phyloP scores from a whole-genome alignment of 1,140 invertebrate genomes.

The Drosophila tsacasi region DNA sequence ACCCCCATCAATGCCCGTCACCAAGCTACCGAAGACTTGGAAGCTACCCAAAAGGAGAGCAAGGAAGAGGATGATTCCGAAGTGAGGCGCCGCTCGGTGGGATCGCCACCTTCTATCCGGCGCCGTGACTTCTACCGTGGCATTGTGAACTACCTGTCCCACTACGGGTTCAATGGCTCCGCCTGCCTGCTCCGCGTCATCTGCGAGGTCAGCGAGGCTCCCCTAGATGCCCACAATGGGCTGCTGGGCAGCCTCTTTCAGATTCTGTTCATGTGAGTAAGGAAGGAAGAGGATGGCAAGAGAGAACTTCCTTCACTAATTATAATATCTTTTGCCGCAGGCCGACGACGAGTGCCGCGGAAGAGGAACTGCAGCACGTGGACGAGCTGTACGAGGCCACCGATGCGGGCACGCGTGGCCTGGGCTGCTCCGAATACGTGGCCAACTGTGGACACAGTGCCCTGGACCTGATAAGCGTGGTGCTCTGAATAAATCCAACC shows the following conservation, averaged over 20 bases:
- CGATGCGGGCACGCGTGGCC: slow-evolving; percentile 58
- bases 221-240: slow-evolving; percentile 85
- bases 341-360: slow-evolving; percentile 65
- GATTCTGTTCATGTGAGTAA: slow-evolving; percentile 86
- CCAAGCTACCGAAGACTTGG: slow-evolving; percentile 1
- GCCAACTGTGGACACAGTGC: slow-evolving; percentile 60
- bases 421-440: slow-evolving; percentile 65
- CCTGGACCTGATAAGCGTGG: slow-evolving; percentile 73
- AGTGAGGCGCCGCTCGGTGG: slow-evolving; percentile 37
- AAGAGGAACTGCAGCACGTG: slow-evolving; percentile 58
- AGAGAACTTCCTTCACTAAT: slow-evolving; percentile 38
- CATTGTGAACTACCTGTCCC: slow-evolving; percentile 68
- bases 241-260: slow-evolving; percentile 86
- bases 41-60: neutral
- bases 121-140: slow-evolving; percentile 72
- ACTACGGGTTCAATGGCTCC: slow-evolving; percentile 86
- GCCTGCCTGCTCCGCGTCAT: slow-evolving; percentile 86
- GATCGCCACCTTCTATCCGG: slow-evolving; percentile 39
- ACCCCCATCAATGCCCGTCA: slow-evolving; percentile 66
- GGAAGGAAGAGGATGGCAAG: neutral
- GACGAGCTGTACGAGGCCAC: slow-evolving; percentile 61
- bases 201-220: slow-evolving; percentile 85
- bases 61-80: slow-evolving; percentile 23
- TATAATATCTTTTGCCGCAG: slow-evolving; percentile 45
- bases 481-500: slow-evolving; percentile 37